These are phyloP conservation scores for Hyposoter didymator DNA, from an alignment of 2,888 invertebrate genomes.

Conservation along the genomic window DNA sequence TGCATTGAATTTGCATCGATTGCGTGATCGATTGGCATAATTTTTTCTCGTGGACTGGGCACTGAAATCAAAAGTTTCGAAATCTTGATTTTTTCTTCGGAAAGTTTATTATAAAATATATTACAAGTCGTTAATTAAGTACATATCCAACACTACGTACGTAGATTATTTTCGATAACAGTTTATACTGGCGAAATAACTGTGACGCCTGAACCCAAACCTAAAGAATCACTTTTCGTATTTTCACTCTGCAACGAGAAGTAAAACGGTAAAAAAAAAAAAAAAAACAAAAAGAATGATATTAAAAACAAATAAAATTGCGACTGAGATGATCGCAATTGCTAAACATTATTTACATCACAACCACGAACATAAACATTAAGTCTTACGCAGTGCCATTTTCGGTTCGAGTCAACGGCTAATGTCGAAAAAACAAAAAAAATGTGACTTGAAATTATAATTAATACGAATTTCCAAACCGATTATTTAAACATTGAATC, in stretches of 20 bases:
- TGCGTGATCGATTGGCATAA: no score
- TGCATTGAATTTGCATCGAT: neutral
- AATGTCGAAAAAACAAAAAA: conserved; percentile 33
- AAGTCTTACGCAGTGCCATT: conserved; percentile 69
- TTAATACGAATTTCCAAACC: conserved; percentile 42
- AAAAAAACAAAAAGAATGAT: neutral
- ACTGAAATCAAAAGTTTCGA: neutral
- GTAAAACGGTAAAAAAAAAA: conserved; percentile 39
- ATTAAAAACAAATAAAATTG: conserved; percentile 21
- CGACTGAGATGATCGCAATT: conserved; percentile 42
- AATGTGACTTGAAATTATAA: conserved; percentile 45
- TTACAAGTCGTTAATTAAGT: conserved; percentile 81
- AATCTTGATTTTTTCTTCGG: conserved; percentile 62
- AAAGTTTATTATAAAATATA: conserved; percentile 83
- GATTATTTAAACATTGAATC: conserved; percentile 45
- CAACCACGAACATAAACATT: conserved; percentile 78
- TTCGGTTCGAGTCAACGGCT: conserved; percentile 47
- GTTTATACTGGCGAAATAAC: conserved; percentile 55
- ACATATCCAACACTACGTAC: conserved; percentile 81
- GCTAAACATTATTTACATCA: conserved; percentile 75
- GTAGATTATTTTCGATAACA: conserved; percentile 72
- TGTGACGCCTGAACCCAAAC: conserved; percentile 9
- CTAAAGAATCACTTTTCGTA: neutral
- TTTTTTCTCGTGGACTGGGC: neutral
- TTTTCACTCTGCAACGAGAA: conserved; percentile 46